Evolutionary conservation across 2,888 invertebrate genomes (phyloP).

Genomic region (Morpho helenor): DNA sequence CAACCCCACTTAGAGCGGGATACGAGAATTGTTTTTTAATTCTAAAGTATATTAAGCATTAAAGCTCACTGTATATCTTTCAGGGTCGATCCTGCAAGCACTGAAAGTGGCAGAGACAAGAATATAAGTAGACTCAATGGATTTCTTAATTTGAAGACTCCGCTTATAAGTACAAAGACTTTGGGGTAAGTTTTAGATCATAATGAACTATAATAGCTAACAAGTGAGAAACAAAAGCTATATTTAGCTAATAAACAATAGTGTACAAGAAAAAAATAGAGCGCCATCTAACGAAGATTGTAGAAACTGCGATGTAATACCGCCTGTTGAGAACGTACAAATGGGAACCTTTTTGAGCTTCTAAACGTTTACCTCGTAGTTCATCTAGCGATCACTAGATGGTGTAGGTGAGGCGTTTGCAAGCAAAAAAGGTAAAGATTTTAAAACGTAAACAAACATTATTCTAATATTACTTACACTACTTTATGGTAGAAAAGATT

Average conservation of each 20-base stretch:
- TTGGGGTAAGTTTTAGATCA: conserved; percentile 82
- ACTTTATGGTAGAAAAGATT: no score
- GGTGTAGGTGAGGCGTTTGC: no score
- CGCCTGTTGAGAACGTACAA: neutral
- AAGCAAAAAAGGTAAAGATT: no score
- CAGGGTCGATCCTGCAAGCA: conserved; percentile 56
- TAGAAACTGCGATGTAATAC: neutral
- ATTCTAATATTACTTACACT: no score
- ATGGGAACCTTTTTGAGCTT: no score
- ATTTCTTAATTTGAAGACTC: conserved; percentile 84
- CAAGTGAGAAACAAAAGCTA: neutral
- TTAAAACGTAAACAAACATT: no score
- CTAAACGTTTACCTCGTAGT: no score
- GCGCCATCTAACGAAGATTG: neutral
- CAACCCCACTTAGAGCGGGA: no score
- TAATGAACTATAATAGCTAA: neutral
- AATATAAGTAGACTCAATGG: conserved; percentile 81
- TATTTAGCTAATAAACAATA: neutral
- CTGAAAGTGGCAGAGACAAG: conserved; percentile 63
- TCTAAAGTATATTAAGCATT: no score
- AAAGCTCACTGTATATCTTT: conserved; percentile 19
- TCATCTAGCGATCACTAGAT: no score
- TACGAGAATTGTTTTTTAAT: no score
- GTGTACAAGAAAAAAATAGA: neutral
- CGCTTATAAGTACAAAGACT: conserved; percentile 86